Percentiles rank a stretch among this genome's conserved stretches.
Evolutionary conservation across 2,888 invertebrate genomes (phyloP).

Genomic region (Chaitophorus viminalis): DNA sequence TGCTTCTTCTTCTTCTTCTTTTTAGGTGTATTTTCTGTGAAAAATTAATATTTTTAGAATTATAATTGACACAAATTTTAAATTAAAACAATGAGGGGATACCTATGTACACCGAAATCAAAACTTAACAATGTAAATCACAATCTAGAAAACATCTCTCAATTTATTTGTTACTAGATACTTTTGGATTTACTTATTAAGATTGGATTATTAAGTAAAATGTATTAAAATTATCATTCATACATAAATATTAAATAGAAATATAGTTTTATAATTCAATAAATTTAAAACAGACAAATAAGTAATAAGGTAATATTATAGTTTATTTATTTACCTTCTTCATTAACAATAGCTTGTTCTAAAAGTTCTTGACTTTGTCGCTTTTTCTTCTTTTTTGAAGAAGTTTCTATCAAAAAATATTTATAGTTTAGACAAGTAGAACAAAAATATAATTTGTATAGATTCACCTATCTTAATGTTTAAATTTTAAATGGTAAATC

Average conservation of each 20-base stretch:
- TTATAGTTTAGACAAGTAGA: background rate
- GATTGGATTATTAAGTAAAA: no score
- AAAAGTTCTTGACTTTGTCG: slow-evolving; percentile 61
- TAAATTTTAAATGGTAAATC: background rate
- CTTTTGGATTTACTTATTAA: no score
- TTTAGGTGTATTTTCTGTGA: slow-evolving; percentile 36
- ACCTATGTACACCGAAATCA: no score
- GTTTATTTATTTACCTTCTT: background rate
- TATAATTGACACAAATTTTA: background rate
- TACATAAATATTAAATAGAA: no score
- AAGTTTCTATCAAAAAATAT: slow-evolving; percentile 42
- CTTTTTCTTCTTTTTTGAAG: slow-evolving; percentile 63
- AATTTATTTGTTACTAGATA: no score
- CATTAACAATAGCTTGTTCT: background rate
- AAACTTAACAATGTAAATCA: no score
- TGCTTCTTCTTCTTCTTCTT: slow-evolving; percentile 62
- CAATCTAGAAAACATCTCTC: no score
- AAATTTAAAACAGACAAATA: background rate
- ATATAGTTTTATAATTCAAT: background rate
- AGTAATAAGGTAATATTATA: background rate
- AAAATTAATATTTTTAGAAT: background rate
- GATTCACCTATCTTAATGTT: background rate
- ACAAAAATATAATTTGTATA: background rate
- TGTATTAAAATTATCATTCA: no score
- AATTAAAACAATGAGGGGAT: no score